Percentiles rank a stretch among this genome's conserved stretches.
Conservation (phyloP, 1,140 invertebrate species). For the Tetramorium simillimum region DNA sequence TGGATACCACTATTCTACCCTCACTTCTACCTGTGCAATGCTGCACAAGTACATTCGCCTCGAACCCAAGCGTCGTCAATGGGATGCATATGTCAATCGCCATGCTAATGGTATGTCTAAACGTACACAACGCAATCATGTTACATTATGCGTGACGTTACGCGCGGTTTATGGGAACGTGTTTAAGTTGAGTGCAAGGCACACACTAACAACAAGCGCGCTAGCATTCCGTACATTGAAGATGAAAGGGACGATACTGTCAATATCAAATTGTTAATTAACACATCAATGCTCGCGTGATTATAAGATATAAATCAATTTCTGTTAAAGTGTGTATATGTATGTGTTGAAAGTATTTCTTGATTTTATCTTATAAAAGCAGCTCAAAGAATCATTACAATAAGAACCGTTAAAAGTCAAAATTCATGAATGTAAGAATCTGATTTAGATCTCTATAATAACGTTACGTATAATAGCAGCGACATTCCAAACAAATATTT, state of each 20-base stretch:
- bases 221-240: not conserved
- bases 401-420: not conserved
- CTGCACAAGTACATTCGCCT: slow-evolving; percentile 36
- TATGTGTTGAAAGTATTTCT: not conserved
- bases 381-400: not conserved
- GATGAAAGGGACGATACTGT: slow-evolving; percentile 7
- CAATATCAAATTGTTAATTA: not conserved
- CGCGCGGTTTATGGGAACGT: slow-evolving; percentile 20
- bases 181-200: slow-evolving; percentile 40
- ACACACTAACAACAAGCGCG: not conserved
- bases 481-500: not conserved
- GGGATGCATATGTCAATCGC: slow-evolving; percentile 67
- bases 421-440: not conserved
- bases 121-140: slow-evolving; percentile 80
- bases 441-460: not conserved
- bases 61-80: slow-evolving; percentile 37
- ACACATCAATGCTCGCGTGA: not conserved
- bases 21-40: slow-evolving; percentile 50
- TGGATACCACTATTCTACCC: slow-evolving; percentile 62
- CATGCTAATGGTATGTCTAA: slow-evolving; percentile 78
- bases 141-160: slow-evolving; percentile 80
- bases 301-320: not conserved
- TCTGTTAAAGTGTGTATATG: not conserved
- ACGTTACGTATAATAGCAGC: not conserved
- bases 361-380: not conserved